Evolutionary conservation across 1,140 invertebrate species (phyloP).

Genomic region (Musca vetustissima): DNA sequence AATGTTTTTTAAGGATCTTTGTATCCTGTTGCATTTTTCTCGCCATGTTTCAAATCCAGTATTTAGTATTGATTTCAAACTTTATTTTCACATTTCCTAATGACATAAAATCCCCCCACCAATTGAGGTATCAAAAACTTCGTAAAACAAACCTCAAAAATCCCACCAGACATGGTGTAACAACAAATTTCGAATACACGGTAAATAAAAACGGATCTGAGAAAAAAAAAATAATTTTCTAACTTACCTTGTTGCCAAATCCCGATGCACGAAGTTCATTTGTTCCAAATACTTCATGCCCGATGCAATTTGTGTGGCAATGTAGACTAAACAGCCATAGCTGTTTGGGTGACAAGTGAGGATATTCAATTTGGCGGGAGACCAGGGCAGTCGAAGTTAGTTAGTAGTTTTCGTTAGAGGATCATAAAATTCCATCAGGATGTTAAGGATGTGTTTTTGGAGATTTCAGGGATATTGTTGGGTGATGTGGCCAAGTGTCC

Average conservation of each 20-base stretch:
- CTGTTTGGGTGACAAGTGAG: slow-evolving; percentile 47
- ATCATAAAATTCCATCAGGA: neutral
- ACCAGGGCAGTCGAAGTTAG: no score
- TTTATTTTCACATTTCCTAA: no score
- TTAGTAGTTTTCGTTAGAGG: neutral
- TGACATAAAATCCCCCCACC: no score
- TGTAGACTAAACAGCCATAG: slow-evolving; percentile 72
- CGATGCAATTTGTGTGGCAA: slow-evolving; percentile 78
- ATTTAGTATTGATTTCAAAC: no score
- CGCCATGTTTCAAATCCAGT: no score
- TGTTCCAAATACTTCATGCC: slow-evolving; percentile 86
- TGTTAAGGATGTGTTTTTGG: neutral
- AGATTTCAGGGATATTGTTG: slow-evolving; percentile 32
- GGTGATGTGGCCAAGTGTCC: neutral
- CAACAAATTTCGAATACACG: no score
- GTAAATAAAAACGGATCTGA: neutral
- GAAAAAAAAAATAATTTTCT: neutral
- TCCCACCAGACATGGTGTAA: no score
- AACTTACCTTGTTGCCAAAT: slow-evolving; percentile 74
- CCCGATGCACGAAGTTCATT: slow-evolving; percentile 77
- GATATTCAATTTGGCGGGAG: neutral
- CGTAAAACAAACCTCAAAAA: no score
- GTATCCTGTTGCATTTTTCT: no score
- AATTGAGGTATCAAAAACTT: no score
- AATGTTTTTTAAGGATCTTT: neutral